A percentile compares a stretch with the other conserved stretches of the same genome.
Evolutionary conservation across 2,113 vertebrate genomes (phyloP).

Genomic region (Amazona vittata): DNA sequence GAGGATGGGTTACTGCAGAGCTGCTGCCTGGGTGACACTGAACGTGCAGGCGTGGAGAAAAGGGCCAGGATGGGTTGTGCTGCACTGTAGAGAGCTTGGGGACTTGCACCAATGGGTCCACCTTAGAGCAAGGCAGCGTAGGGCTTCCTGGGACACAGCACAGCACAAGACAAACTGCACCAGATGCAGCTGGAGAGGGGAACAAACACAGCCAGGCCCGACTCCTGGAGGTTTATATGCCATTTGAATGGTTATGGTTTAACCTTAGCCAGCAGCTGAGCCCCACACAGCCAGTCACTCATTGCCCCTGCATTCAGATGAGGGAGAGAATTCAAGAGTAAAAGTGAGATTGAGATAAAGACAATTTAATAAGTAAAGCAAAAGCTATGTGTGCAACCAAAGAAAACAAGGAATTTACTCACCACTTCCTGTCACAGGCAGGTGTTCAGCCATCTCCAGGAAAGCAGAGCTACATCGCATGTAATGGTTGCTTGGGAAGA

Average conservation of each 20-base stretch:
- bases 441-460: neutral
- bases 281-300: neutral
- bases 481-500: neutral
- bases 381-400: neutral
- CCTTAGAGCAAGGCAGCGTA: neutral
- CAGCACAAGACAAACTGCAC: fast-evolving
- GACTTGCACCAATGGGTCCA: neutral
- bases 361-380: neutral
- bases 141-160: neutral
- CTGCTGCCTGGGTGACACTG: neutral
- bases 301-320: neutral
- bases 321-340: neutral
- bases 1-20: neutral
- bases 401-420: neutral
- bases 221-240: neutral
- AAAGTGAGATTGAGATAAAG: neutral
- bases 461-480: neutral
- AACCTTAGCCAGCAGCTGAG: neutral
- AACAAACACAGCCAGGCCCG: neutral
- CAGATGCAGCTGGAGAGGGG: neutral
- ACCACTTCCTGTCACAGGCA: neutral
- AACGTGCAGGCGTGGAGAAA: neutral
- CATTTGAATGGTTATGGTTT: neutral
- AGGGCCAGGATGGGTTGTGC: neutral
- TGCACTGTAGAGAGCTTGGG: neutral